Conservation (phyloP, 2,888 invertebrate species). For the Therioaphis trifolii region DNA sequence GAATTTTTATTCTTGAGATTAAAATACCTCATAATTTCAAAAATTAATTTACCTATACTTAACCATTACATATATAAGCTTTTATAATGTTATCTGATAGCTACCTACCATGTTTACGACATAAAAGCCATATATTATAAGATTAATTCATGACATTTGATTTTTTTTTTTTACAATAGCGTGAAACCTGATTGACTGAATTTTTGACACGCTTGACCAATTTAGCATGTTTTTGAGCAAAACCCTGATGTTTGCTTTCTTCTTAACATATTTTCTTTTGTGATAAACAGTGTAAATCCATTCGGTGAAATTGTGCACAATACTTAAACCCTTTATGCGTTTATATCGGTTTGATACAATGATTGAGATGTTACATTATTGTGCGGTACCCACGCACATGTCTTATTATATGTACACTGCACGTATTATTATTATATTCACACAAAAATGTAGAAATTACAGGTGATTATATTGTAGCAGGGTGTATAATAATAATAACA, state of each 20-base stretch:
- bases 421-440: no score
- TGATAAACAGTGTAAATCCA: conserved; percentile 18
- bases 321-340: conserved; percentile 47
- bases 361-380: conserved; percentile 53
- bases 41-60: no score
- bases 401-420: no score
- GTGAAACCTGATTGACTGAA: background rate
- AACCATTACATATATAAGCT: no score
- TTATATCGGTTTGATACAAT: background rate
- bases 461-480: conserved; percentile 57
- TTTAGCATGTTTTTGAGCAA: conserved; percentile 1
- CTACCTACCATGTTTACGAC: no score
- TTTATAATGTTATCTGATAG: no score
- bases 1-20: no score
- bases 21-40: no score
- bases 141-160: no score
- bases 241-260: conserved; percentile 9
- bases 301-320: background rate
- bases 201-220: background rate
- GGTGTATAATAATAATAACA: conserved; percentile 42
- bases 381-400: background rate
- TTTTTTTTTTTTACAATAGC: background rate
- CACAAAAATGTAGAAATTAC: conserved; percentile 49
- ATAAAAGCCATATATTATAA: no score
- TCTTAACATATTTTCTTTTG: conserved; percentile 23